These are phyloP conservation scores for Leistus spinibarbis DNA, from an alignment of 2,888 invertebrate species.

Conservation along the genomic window DNA sequence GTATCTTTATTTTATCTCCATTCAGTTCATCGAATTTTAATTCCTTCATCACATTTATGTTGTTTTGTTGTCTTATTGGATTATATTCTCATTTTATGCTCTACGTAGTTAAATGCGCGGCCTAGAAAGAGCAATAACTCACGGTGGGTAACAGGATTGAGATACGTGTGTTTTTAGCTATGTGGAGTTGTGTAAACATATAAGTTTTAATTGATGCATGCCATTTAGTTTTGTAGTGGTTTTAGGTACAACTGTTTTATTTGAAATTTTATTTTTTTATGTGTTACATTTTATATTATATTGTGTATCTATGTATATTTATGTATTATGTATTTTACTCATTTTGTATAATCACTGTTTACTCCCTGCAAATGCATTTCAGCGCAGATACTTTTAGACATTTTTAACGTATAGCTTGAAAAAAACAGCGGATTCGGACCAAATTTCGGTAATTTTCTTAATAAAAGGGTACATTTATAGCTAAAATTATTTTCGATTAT, in stretches of 20 bases:
- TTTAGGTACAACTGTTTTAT: neutral
- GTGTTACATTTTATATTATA: neutral
- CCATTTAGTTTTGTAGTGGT: neutral
- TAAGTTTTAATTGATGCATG: neutral
- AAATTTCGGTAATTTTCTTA: slow-evolving; percentile 21
- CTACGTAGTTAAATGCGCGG: too few species aligned
- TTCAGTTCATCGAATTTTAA: neutral
- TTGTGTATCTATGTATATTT: neutral
- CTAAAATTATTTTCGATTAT: slow-evolving; percentile 1
- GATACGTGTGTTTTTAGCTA: neutral
- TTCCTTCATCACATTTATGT: neutral
- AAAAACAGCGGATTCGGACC: slow-evolving; percentile 24
- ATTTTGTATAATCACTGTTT: slow-evolving; percentile 19
- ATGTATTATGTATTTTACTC: slow-evolving; percentile 19
- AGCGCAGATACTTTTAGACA: slow-evolving; percentile 22
- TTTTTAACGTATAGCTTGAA: neutral
- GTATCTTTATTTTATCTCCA: too few species aligned
- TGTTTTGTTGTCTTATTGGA: too few species aligned
- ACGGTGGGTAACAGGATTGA: neutral
- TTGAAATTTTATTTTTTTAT: neutral
- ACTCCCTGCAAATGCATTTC: neutral
- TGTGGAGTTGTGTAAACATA: neutral
- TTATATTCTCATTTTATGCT: neutral
- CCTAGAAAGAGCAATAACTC: neutral
- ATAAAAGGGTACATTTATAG: slow-evolving; percentile 26